A percentile compares a stretch with the other conserved stretches of the same genome.
Evolutionary conservation across 2,888 invertebrate species (phyloP).

Genomic region (Enoplolaimus lenunculus): DNA sequence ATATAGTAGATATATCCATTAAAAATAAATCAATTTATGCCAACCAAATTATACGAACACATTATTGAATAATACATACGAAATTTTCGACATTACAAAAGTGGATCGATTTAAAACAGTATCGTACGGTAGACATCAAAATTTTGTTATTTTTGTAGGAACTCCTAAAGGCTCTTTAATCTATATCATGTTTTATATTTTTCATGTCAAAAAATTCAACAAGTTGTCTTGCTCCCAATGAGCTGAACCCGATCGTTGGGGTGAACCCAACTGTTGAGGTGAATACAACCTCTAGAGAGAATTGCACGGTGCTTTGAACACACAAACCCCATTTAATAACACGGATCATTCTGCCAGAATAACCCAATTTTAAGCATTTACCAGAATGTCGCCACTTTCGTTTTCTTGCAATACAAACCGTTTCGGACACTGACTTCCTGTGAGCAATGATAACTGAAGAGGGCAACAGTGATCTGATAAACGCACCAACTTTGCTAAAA

Average conservation of each 20-base stretch:
- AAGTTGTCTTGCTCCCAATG: no score
- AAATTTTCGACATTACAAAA: constrained; percentile 5
- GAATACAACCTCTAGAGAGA: no score
- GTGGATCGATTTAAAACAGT: background rate
- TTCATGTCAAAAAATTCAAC: no score
- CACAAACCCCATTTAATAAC: no score
- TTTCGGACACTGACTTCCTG: constrained; percentile 41
- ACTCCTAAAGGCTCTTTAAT: no score
- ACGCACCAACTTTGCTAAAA: constrained; percentile 44
- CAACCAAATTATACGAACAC: background rate
- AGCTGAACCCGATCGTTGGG: no score
- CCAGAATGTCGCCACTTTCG: constrained; percentile 49
- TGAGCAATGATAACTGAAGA: constrained; percentile 44
- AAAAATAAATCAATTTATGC: background rate
- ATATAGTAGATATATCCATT: constrained; percentile 27
- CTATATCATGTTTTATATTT: no score
- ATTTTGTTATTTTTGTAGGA: no score
- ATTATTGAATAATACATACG: background rate
- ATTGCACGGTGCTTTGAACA: no score
- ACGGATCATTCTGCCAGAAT: no score
- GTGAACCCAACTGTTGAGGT: no score
- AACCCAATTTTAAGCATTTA: constrained; percentile 32
- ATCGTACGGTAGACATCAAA: no score
- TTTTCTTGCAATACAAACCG: constrained; percentile 50
- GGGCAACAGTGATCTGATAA: constrained; percentile 47